Percentiles rank a stretch among this genome's conserved stretches.
These are phyloP conservation scores for Trichomalopsis sarcophagae DNA, from an alignment of 1,140 invertebrate genomes.

Conservation along the genomic window DNA sequence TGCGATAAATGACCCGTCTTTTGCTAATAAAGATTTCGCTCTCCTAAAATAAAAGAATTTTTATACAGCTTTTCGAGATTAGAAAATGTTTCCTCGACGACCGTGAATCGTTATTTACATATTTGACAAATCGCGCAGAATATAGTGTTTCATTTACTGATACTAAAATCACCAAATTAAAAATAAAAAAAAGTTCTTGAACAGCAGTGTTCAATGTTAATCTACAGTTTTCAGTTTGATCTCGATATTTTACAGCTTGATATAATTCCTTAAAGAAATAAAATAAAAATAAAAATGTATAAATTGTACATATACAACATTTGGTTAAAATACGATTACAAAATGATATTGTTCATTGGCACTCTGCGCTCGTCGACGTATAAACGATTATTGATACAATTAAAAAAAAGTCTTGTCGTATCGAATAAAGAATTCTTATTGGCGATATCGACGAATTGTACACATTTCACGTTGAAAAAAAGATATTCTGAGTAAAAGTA, in stretches of 20 bases:
- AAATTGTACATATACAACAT: conserved; percentile 53
- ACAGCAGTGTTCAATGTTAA: conserved; percentile 25
- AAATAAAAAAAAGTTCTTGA: conserved; percentile 47
- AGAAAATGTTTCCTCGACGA: conserved; percentile 37
- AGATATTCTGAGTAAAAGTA: conserved; percentile 46
- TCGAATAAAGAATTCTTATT: conserved; percentile 38
- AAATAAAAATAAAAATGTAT: conserved; percentile 53
- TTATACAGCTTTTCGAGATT: conserved; percentile 40
- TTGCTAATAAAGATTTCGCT: conserved; percentile 44
- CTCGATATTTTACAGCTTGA: conserved; percentile 51
- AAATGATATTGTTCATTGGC: conserved; percentile 53
- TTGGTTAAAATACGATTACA: conserved; percentile 53
- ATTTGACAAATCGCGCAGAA: conserved; percentile 53
- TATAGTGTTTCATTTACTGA: conserved; percentile 32
- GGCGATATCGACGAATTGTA: conserved; percentile 30
- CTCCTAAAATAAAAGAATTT: conserved; percentile 50
- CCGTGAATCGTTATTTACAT: conserved; percentile 49
- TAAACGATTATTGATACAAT: conserved; percentile 36
- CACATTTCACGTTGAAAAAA: conserved; percentile 46
- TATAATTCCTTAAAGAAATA: conserved; percentile 48
- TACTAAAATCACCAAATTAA: conserved; percentile 52
- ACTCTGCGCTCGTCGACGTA: conserved; percentile 52
- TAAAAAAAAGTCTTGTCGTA: conserved; percentile 42
- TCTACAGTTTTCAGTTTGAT: conserved; percentile 44
- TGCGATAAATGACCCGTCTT: conserved; percentile 27